phyloP scores from a whole-genome alignment of 2,113 vertebrate species.

The Hystrix brachyura region DNA sequence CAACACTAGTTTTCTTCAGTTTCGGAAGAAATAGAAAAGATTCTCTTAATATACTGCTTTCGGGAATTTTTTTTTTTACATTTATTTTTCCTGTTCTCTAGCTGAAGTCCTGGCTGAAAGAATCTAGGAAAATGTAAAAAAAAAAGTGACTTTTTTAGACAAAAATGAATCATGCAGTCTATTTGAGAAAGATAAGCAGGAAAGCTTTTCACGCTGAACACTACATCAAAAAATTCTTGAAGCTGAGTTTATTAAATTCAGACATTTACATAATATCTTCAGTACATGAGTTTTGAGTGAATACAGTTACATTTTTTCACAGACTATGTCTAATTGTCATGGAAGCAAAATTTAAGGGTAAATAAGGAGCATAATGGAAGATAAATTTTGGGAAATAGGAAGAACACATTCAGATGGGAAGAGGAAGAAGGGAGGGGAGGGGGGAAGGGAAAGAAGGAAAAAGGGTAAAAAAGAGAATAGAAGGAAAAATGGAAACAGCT shows the following conservation, averaged over 20 bases:
- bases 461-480: not conserved
- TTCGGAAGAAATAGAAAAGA: conserved; percentile 32
- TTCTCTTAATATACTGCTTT: not conserved
- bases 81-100: not conserved
- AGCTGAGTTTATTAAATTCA: conserved; percentile 30
- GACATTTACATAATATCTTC: not conserved
- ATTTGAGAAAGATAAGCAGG: not conserved
- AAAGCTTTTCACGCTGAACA: not conserved
- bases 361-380: not conserved
- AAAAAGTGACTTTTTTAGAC: not conserved
- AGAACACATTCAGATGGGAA: not conserved
- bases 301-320: not conserved
- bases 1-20: not conserved
- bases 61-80: not conserved
- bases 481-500: not conserved
- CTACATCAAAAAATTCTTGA: conserved; percentile 9
- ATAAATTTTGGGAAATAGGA: not conserved
- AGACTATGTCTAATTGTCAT: not conserved
- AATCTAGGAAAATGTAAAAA: not conserved
- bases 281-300: not conserved
- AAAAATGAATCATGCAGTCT: not conserved
- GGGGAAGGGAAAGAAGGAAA: not conserved
- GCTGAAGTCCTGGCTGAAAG: not conserved
- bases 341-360: not conserved
- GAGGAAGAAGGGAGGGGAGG: not conserved